Evolutionary conservation across 2,888 invertebrate genomes (phyloP), one percentile per base, ranked within the genome.

Genomic region (Ophraella communa): DNA sequence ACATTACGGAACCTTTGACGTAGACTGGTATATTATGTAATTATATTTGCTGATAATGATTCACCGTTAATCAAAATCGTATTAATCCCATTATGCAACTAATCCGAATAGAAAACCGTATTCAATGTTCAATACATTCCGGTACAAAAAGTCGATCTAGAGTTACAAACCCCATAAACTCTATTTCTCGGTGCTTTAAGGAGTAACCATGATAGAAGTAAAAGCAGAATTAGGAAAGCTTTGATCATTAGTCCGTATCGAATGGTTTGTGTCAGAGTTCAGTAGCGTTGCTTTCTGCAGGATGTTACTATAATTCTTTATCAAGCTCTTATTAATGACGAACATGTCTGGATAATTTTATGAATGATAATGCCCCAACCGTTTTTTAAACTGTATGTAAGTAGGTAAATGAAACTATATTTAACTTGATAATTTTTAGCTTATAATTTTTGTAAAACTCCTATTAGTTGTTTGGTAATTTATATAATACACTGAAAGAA

Each of bases 241-340:
- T 77, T 76, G 77, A 77, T 77, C 77, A 76, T 73, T 71, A 73
- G 71, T 70, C 70, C 73, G 76, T 64, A 67, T 55, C 64, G 44
- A 47, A 30, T 45, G 27, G 45, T 47, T 30, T 21, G 45, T 21
- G 45, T n/a, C 10, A 21, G 4, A 21, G 21, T 21, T 45, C 45
- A 45, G 45, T 45, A 3, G 45, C 45, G 45, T 17, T 45, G n/a
- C 45, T 45, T 35, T 35, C 11, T 35, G 35, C 1, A 35, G 4
- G n/a, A n/a, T 35, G 1, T 27, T 27, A 24, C 10, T 10, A 10
- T 10, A 10, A 10, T 27, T 8, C 10, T 10, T 0, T 27, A n/a
- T n/a, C n/a, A n/a, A n/a, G n/a, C n/a, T n/a, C n/a, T n/a, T n/a
- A n/a, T n/a, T n/a, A n/a, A n/a, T n/a, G n/a, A n/a, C n/a, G n/a